A percentile compares a stretch with the other conserved stretches of the same genome.
Conservation (phyloP, 1,140 invertebrate species). For the Dendrolimus kikuchii region DNA sequence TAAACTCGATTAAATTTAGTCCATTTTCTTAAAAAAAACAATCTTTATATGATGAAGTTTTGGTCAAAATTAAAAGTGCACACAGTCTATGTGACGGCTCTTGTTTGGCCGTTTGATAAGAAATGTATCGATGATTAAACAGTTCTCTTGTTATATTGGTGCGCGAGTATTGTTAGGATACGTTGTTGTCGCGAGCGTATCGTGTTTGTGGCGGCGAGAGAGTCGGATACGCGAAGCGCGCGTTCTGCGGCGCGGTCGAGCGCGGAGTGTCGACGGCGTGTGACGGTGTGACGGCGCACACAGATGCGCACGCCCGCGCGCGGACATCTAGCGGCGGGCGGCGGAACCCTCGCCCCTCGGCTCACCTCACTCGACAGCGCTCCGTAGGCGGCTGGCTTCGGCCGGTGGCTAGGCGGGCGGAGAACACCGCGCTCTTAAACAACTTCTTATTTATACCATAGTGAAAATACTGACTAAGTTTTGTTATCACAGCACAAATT, state of each 20-base stretch:
- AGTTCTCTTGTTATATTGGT: slow-evolving; percentile 29
- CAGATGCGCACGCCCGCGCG: slow-evolving; percentile 34
- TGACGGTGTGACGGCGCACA: slow-evolving; percentile 51
- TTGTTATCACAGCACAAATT: too few species aligned
- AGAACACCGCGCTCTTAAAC: slow-evolving; percentile 8
- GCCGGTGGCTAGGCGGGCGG: slow-evolving; percentile 18
- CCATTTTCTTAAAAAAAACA: slow-evolving; percentile 22
- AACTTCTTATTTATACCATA: too few species aligned
- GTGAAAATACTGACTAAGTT: too few species aligned
- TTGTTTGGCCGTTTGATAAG: neutral
- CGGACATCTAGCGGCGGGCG: slow-evolving; percentile 57
- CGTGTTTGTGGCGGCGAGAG: slow-evolving; percentile 22
- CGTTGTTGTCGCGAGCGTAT: slow-evolving; percentile 30
- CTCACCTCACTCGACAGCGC: slow-evolving; percentile 15
- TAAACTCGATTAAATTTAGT: slow-evolving; percentile 35
- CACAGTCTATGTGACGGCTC: too few species aligned
- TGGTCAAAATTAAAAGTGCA: too few species aligned
- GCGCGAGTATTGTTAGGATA: slow-evolving; percentile 9
- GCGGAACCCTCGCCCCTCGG: slow-evolving; percentile 27
- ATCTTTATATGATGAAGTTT: neutral
- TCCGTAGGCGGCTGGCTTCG: slow-evolving; percentile 29
- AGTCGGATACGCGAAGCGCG: slow-evolving; percentile 43
- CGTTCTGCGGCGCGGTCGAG: slow-evolving; percentile 60
- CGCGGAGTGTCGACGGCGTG: slow-evolving; percentile 57
- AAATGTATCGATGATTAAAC: slow-evolving; percentile 16